Evolutionary conservation across 92 coral and sea anemone genomes (phyloP), one percentile per base, ranked within the genome.

Genomic region (Zoanthus sociatus): DNA sequence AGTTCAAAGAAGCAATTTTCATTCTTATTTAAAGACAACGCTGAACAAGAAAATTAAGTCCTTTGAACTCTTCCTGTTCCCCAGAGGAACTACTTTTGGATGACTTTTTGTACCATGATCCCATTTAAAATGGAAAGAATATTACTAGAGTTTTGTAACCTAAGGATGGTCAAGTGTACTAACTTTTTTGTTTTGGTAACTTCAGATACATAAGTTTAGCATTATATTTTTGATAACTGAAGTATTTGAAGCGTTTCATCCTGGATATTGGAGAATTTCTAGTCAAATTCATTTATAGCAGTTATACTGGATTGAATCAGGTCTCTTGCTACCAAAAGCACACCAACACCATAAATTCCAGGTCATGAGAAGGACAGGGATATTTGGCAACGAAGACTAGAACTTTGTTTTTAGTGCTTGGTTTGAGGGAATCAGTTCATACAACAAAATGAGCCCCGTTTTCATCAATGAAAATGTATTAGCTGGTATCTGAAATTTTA

Each of bases 311-410:
- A 20, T 14, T 67, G 42, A 67, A 67, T 67, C 72, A 67, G 33
- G 72, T 67, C 72, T 30, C 72, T 67, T 67, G 72, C 72, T 67
- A 10, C 33, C 72, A 67, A 67, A 67, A 20, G 44, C 72, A 58
- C 66, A 6, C 66, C 66, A 58, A 58, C 66, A 58, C 66, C 66
- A 58, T 18, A 58, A 58, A 18, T 58, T 58, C 66, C 55, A 11
- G 1, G 55, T 50, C 55, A 6, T 58, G 18, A 58, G 66, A 18
- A 58, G 66, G 17, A 58, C 66, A 18, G 66, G 66, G 66, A 58
- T 58, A 58, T 58, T 58, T 58, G 66, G 66, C 17, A 13, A 58
- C 6, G 66, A 58, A 11, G n/a, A 58, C 66, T 18, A 58, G 66
- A 58, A 13, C 18, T 58, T 58, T 17, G n/a, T 58, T 18, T 58